A percentile compares a stretch with the other conserved stretches of the same genome.
Evolutionary conservation across 2,113 vertebrate species (phyloP).

Genomic region (Rhadina sibilatrix): DNA sequence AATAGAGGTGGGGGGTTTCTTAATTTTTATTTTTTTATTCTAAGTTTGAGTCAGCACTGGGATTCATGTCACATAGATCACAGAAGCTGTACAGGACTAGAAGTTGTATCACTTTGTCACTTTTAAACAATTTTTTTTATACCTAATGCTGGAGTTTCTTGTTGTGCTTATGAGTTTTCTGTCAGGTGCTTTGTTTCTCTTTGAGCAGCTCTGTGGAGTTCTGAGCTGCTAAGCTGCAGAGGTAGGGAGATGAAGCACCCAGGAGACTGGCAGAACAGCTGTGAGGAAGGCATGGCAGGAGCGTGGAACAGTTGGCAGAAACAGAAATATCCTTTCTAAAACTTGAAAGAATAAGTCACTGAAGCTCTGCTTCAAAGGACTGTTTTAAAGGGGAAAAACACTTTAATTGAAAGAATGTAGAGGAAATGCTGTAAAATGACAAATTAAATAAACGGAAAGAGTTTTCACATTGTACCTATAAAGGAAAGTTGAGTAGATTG

Average conservation of each 20-base stretch:
- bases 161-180: not conserved
- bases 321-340: not conserved
- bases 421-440: not conserved
- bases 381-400: not conserved
- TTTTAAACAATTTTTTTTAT: not conserved
- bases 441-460: not conserved
- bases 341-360: not conserved
- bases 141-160: not conserved
- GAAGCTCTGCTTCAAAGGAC: not conserved
- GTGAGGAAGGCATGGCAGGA: not conserved
- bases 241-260: not conserved
- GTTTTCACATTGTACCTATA: not conserved
- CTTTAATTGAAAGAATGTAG: not conserved
- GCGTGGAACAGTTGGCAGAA: not conserved
- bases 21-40: not conserved
- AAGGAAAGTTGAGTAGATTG: not conserved
- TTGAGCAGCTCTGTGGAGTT: not conserved
- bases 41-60: not conserved
- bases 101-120: not conserved
- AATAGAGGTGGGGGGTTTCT: not conserved
- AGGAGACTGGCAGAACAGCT: not conserved
- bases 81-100: not conserved
- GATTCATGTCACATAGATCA: not conserved
- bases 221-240: not conserved
- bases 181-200: conserved; percentile 1